Evolutionary conservation across 2,797 vertebrate genomes (phyloP).

Genomic region (Falco novaeseelandiae): DNA sequence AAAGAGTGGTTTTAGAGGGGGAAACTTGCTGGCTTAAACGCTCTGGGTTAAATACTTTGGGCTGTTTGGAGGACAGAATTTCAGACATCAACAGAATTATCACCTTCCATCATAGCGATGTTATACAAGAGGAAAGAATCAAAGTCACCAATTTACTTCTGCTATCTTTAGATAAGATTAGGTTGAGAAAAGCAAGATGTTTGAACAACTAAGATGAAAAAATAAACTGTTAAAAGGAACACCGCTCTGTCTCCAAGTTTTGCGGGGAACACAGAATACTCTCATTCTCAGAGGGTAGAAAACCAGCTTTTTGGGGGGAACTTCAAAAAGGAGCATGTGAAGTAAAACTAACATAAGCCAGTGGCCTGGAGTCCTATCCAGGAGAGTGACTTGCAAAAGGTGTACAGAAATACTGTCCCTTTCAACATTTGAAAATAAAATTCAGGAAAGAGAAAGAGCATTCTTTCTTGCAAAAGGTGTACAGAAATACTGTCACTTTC

Average conservation of each 20-base stretch:
- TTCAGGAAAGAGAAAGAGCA: neutral
- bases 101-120: neutral
- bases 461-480: neutral
- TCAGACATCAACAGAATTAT: neutral
- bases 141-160: neutral
- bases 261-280: neutral
- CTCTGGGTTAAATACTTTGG: neutral
- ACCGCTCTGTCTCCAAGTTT: neutral
- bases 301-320: neutral
- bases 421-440: neutral
- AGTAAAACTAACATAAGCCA: neutral
- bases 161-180: neutral
- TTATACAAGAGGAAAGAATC: neutral
- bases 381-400: neutral
- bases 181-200: neutral
- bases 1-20: neutral
- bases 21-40: neutral
- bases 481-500: neutral
- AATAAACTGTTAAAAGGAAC: neutral
- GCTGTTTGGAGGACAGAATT: neutral
- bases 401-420: neutral
- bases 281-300: neutral
- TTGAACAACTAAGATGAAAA: neutral
- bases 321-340: neutral
- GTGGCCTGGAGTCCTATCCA: rapidly evolving